A percentile compares a stretch with the other conserved stretches of the same genome.
phyloP scores from a whole-genome alignment of 2,797 vertebrate species.

The Myiothlypis coronata region DNA sequence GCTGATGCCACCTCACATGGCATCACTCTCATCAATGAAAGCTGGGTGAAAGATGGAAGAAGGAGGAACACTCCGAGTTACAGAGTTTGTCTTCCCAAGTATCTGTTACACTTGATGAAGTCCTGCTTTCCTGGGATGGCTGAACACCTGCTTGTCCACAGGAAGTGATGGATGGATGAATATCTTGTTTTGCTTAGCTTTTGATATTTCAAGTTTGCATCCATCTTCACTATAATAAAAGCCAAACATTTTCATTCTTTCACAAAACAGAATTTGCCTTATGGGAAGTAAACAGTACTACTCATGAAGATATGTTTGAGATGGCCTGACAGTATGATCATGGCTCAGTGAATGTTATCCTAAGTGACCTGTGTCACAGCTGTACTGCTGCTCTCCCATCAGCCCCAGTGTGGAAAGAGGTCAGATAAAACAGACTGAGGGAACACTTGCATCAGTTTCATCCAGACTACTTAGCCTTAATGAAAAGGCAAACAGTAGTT shows the following conservation, averaged over 20 bases:
- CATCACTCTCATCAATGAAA: not conserved
- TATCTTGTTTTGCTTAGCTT: not conserved
- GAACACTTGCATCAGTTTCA: not conserved
- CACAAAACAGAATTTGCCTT: not conserved
- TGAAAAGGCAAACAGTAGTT: conserved; percentile 2
- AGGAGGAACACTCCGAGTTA: not conserved
- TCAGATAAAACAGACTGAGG: not conserved
- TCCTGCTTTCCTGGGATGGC: not conserved
- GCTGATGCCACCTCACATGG: not conserved
- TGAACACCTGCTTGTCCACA: not conserved
- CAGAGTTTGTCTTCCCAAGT: not conserved
- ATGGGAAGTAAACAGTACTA: not conserved
- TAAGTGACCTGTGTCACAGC: not conserved
- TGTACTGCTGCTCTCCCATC: not conserved
- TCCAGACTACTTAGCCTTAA: not conserved
- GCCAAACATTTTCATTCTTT: not conserved
- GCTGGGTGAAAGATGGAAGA: not conserved
- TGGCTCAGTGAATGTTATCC: not conserved
- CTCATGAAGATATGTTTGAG: not conserved
- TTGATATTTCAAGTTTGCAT: not conserved
- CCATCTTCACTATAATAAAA: not conserved
- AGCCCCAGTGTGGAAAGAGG: not conserved
- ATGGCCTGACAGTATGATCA: not conserved
- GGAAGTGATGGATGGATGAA: not conserved
- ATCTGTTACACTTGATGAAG: not conserved